Base-by-base conservation (phyloP, 2,113 vertebrate genomes). In the Mastomys coucha region DNA sequence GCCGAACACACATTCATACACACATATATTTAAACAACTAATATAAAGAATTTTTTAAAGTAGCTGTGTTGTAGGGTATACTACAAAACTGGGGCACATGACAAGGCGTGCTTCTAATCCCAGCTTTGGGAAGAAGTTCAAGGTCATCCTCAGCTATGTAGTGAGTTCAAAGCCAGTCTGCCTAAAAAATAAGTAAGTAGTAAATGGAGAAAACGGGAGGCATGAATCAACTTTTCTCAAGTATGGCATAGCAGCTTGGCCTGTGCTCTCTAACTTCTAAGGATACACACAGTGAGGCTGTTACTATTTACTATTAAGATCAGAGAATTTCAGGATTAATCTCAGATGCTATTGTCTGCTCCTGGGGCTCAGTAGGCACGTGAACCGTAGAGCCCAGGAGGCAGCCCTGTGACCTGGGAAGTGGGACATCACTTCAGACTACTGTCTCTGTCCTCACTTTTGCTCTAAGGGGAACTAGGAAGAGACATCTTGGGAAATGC, bases 281-380 rank as follows among this genome's bases (percentile, higher is more conserved):
- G 67, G 9, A 67, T 96, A 72, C 45, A 72, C 7, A 69, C 67
- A n/a, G 33, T 17, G 42, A 67, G 22, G 5, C 20, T 81, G 36
- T 85, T 76, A 22, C 45, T 77, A 76, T 86, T 89, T 77, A 91
- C 16, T 78, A 58, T 85, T 89, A 94, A 81, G 53, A 14, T 60
- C 65, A 89, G 67, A 96, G 78, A 89, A 94, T 67, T 63, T 82
- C 24, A 87, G 67, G 20, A 39, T 92, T 89, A 58, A 56, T 89
- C 56, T 87, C 45, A 65, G 53, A 56, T 26, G 13, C 26, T 17
- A 33, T 36, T n/a, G 0, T 89, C 78, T 75, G 0, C 36, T 80
- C 12, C 19, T 51, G 81, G 24, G 76, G 89, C 24, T 92, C 63
- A 91, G n/a, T 36, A 92, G 88, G 56, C 72, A 53, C 67, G 2